phyloP scores from a whole-genome alignment of 2,888 invertebrate genomes.

The Heliothis peltigera region DNA sequence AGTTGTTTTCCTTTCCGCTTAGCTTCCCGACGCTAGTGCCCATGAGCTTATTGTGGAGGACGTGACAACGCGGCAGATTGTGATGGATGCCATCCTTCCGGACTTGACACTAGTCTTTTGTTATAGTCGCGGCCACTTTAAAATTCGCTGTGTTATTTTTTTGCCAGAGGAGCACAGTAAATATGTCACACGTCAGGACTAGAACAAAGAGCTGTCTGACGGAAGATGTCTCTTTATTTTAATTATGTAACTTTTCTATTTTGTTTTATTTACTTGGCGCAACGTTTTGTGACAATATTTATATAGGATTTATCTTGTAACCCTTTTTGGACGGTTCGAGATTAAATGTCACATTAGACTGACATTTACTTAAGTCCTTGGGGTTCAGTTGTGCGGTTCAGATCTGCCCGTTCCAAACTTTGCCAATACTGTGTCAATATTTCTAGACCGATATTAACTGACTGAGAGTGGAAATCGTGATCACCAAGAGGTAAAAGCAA shows the following conservation, averaged over 20 bases:
- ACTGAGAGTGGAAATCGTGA: slow-evolving; percentile 12
- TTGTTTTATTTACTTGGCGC: not conserved
- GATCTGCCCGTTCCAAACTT: slow-evolving; percentile 13
- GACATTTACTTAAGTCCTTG: slow-evolving; percentile 25
- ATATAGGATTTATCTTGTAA: not conserved
- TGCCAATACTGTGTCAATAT: slow-evolving; percentile 35
- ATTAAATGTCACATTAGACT: slow-evolving; percentile 42
- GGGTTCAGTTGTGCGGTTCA: slow-evolving; percentile 16
- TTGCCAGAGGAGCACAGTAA: slow-evolving; percentile 28
- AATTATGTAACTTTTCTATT: slow-evolving; percentile 9
- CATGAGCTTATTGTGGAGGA: slow-evolving; percentile 54
- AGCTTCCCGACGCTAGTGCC: slow-evolving; percentile 45
- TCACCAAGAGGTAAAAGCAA: slow-evolving; percentile 21
- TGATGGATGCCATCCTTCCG: slow-evolving; percentile 62
- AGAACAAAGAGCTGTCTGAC: slow-evolving; percentile 29
- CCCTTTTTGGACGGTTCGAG: slow-evolving; percentile 9
- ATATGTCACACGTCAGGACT: slow-evolving; percentile 37
- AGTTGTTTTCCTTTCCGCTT: slow-evolving; percentile 58
- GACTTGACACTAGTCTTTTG: slow-evolving; percentile 59
- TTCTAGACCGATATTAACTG: slow-evolving; percentile 1
- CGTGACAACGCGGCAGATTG: slow-evolving; percentile 60
- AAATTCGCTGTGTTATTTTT: slow-evolving; percentile 56
- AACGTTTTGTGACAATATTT: not conserved
- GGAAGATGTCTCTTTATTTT: slow-evolving; percentile 12
- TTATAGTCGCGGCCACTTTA: slow-evolving; percentile 56